Evolutionary conservation across 2,113 vertebrate species (phyloP).

Genomic region (Sitta europaea): DNA sequence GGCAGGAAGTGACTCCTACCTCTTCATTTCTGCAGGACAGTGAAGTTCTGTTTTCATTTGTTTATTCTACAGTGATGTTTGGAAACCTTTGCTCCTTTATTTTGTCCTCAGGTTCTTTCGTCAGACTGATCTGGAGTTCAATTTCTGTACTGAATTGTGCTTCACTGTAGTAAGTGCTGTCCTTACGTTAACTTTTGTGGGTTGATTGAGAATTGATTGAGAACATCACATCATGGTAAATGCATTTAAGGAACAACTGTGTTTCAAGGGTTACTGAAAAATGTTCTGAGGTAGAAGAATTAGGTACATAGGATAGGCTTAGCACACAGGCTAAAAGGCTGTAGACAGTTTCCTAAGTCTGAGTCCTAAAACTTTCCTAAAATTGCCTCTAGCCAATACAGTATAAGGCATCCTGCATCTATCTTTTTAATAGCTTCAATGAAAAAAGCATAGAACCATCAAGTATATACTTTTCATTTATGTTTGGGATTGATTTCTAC

Average conservation of each 20-base stretch:
- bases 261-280: neutral
- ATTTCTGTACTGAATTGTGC: neutral
- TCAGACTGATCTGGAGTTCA: neutral
- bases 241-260: neutral
- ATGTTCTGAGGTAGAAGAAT: neutral
- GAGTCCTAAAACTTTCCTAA: neutral
- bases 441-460: neutral
- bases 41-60: neutral
- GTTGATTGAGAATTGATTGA: neutral
- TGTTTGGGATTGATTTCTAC: neutral
- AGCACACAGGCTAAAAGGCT: neutral
- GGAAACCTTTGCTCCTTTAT: neutral
- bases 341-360: neutral
- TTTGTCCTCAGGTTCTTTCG: neutral
- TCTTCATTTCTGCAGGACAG: neutral
- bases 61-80: neutral
- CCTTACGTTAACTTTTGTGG: neutral
- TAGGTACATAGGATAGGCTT: neutral
- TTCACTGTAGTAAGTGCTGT: neutral
- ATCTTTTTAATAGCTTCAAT: neutral
- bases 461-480: constrained; percentile 5
- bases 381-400: neutral
- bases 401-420: neutral
- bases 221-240: neutral
- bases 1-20: neutral